phyloP scores from a whole-genome alignment of 2,888 invertebrate species.

The Drosophila leonis region DNA sequence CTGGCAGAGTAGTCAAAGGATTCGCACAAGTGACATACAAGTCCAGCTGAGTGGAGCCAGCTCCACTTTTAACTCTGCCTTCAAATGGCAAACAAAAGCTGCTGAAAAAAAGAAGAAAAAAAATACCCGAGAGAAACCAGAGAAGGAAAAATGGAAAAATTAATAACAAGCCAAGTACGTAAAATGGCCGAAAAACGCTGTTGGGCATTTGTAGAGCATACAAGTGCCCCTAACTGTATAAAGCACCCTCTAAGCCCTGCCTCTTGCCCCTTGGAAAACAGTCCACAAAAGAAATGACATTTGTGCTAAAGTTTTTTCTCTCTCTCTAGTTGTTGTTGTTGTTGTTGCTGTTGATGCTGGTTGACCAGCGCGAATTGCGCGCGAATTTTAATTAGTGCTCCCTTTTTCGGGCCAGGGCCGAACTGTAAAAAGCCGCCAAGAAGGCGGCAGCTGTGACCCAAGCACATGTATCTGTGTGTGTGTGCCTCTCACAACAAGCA shows the following conservation, averaged over 20 bases:
- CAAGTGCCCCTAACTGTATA: slow-evolving; percentile 27
- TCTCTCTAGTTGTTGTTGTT: slow-evolving; percentile 37
- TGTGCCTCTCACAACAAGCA: slow-evolving; percentile 72
- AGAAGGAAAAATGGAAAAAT: slow-evolving; percentile 42
- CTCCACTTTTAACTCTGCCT: slow-evolving; percentile 26
- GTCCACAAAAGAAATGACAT: slow-evolving; percentile 73
- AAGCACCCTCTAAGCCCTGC: slow-evolving; percentile 12
- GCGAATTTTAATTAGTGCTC: slow-evolving; percentile 81
- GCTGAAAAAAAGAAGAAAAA: slow-evolving; percentile 4
- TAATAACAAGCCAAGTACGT: slow-evolving; percentile 68
- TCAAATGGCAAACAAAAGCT: slow-evolving; percentile 41
- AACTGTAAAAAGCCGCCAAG: slow-evolving; percentile 30
- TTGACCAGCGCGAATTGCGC: slow-evolving; percentile 79
- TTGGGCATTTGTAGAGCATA: slow-evolving; percentile 66
- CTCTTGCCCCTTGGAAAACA: slow-evolving; percentile 36
- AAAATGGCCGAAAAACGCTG: slow-evolving; percentile 69
- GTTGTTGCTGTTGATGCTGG: slow-evolving; percentile 53
- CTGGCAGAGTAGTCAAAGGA: slow-evolving; percentile 22
- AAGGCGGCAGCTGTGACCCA: slow-evolving; percentile 64
- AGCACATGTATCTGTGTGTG: slow-evolving; percentile 19
- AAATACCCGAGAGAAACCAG: neutral
- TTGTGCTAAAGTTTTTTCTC: slow-evolving; percentile 66
- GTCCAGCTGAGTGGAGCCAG: slow-evolving; percentile 49
- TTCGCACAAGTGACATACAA: slow-evolving; percentile 69
- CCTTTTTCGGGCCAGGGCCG: slow-evolving; percentile 41